phyloP scores from a whole-genome alignment of 1,140 invertebrate species.

The Bombus picipes region DNA sequence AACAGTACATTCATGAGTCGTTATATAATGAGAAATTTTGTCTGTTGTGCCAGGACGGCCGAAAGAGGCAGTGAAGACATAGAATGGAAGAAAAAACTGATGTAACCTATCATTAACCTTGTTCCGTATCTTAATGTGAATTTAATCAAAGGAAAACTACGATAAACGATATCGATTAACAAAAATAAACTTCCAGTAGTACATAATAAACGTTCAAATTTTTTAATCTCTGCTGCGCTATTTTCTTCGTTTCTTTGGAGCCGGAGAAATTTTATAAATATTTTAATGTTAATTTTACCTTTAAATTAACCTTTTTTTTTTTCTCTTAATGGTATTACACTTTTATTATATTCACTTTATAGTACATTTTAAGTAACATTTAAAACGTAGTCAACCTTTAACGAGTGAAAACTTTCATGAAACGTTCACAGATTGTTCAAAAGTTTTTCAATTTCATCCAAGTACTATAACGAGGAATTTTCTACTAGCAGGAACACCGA shows the following conservation, averaged over 20 bases:
- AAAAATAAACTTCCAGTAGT: background rate
- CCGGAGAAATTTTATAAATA: too few species aligned
- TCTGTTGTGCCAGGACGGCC: background rate
- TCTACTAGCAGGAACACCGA: background rate
- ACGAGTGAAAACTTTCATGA: background rate
- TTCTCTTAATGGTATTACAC: background rate
- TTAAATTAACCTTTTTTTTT: too few species aligned
- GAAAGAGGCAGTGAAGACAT: constrained; percentile 16
- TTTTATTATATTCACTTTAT: background rate
- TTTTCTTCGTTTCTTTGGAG: background rate
- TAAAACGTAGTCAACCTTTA: too few species aligned
- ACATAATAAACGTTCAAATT: background rate
- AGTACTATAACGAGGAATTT: background rate
- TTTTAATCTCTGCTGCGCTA: background rate
- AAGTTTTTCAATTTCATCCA: constrained; percentile 5
- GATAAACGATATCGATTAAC: background rate
- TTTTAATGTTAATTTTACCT: too few species aligned
- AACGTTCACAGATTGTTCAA: background rate
- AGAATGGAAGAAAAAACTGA: background rate
- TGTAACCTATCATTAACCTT: too few species aligned
- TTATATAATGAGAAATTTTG: constrained; percentile 25
- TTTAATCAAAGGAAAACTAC: background rate
- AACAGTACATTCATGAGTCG: constrained; percentile 1
- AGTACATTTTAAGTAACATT: background rate
- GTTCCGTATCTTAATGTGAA: background rate